Evolutionary conservation across 2,888 invertebrate genomes (phyloP).

Genomic region (Andrena minutula): DNA sequence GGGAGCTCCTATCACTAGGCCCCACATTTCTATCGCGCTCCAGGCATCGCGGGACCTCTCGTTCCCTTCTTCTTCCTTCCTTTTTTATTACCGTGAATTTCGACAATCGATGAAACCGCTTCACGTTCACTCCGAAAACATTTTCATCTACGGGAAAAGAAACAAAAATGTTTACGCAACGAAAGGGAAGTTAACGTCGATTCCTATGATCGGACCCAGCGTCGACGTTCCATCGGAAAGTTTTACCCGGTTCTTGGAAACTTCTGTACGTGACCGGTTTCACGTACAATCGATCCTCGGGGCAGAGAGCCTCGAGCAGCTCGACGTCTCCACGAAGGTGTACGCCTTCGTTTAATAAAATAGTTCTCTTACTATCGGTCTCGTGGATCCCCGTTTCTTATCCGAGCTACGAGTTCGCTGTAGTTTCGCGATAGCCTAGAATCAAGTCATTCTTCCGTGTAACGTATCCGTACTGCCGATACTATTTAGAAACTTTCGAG

Average conservation of each 20-base stretch:
- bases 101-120: background rate
- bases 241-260: slow-evolving; percentile 3
- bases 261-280: slow-evolving; percentile 25
- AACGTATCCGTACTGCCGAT: background rate
- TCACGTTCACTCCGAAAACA: background rate
- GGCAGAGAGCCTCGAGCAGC: background rate
- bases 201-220: slow-evolving; percentile 24
- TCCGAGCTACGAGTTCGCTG: background rate
- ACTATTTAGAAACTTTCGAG: background rate
- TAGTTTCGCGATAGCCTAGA: slow-evolving; percentile 8
- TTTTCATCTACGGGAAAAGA: slow-evolving; percentile 24
- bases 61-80: slow-evolving; percentile 19
- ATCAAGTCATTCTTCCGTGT: slow-evolving; percentile 4
- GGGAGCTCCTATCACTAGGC: background rate
- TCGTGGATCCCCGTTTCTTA: slow-evolving; percentile 3
- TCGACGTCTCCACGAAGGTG: background rate
- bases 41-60: background rate
- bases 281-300: slow-evolving; percentile 5
- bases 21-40: slow-evolving; percentile 23
- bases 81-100: slow-evolving; percentile 17
- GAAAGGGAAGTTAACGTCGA: background rate
- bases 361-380: background rate
- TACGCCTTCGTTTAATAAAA: slow-evolving; percentile 11
- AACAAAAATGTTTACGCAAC: background rate
- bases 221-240: slow-evolving; percentile 4